Conservation (phyloP, 1,140 invertebrate genomes). For the Eurosta solidaginis region DNA sequence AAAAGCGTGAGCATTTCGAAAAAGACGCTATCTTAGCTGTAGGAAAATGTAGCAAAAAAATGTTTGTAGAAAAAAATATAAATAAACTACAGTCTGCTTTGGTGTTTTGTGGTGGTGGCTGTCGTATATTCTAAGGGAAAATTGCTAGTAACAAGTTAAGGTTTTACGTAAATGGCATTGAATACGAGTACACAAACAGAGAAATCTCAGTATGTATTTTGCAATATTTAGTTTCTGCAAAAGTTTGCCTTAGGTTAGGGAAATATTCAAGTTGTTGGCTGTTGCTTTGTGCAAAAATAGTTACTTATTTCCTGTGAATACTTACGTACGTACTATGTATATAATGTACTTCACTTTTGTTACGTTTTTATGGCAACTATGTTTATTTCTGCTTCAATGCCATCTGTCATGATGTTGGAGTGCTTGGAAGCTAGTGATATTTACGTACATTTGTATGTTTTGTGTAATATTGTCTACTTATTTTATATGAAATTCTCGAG, state of each 20-base stretch:
- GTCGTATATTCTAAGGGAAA: no score
- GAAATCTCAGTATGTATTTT: background rate
- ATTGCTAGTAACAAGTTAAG: slow-evolving; percentile 2
- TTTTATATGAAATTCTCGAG: slow-evolving; percentile 7
- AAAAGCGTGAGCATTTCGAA: background rate
- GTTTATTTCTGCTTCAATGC: background rate
- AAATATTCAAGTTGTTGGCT: background rate
- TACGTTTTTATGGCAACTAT: background rate
- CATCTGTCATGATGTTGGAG: background rate
- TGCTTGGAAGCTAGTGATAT: background rate
- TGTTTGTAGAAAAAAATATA: background rate
- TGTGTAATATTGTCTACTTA: no score
- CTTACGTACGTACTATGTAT: no score
- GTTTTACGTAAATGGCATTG: background rate
- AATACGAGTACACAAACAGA: background rate
- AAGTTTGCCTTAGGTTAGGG: background rate
- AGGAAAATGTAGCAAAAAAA: background rate
- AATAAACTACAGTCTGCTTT: background rate
- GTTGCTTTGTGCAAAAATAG: slow-evolving; percentile 7
- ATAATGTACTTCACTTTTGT: background rate
- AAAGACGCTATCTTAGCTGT: background rate
- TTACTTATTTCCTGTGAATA: background rate
- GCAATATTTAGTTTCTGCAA: background rate
- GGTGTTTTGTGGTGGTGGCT: background rate
- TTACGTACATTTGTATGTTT: background rate